Base-by-base conservation (phyloP, 1,140 invertebrate species). In the Drosophila pandora region DNA sequence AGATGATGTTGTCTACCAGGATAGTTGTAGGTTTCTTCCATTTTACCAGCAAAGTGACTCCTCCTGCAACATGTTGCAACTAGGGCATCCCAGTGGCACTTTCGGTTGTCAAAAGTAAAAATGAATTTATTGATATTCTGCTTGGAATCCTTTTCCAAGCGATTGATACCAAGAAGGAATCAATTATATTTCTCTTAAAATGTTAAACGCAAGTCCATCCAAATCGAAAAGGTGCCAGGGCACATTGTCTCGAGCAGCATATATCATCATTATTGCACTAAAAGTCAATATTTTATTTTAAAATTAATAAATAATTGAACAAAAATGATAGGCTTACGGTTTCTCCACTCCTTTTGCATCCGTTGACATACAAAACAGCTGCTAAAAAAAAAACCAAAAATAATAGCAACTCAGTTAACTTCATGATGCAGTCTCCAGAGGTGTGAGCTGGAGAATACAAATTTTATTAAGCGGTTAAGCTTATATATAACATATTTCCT, bases 1-100 rank as follows among this genome's bases (percentile, higher is more conserved):
- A 71, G 64, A 53, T 50, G 45, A 70, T 58, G 58, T 52, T 59
- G 45, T 49, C 32, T 21, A 22, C 43, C 21, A 10, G 43, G 32
- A 28, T 52, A 50, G 39, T 10, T 22, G n/a, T 13, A 39, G 37
- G 10, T 43, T 43, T 10, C 34, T 4, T 37, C 8, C 32, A 34
- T 34, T 34, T 13, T n/a, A 41, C 13, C 13, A 3, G 8, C 39
- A 41, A 41, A 41, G n/a, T 5, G 39, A 10, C 34, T 37, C 34
- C 34, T 37, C 10, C 17, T 17, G 41, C n/a, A 43, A 43, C 41
- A 43, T 43, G 41, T 43, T 21, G 41, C 41, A 43, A 21, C 41
- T 17, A 21, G 8, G 41, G 41, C 5, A 43, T 13, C 41, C 8
- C 2, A 13, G 41, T 3, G 41, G 17, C 41, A 17, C 17, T 43